Evolutionary conservation across 2,888 invertebrate species (phyloP).

Genomic region (Serripes groenlandicus): DNA sequence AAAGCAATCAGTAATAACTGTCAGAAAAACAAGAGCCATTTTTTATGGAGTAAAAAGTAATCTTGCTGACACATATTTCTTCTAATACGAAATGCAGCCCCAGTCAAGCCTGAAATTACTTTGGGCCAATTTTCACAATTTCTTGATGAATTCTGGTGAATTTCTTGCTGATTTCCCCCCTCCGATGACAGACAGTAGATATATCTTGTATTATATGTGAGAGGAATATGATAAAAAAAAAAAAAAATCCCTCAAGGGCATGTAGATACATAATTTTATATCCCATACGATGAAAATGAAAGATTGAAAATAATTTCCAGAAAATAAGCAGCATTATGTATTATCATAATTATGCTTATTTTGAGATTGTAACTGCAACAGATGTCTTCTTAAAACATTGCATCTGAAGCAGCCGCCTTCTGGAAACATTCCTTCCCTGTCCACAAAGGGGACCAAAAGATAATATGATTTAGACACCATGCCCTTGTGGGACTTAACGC

Average conservation of each 20-base stretch:
- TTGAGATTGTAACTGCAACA: too few species aligned
- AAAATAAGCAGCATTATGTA: too few species aligned
- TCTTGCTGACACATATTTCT: constrained; percentile 2
- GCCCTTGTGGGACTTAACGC: neutral
- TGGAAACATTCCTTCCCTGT: too few species aligned
- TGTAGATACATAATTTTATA: neutral
- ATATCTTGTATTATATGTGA: constrained; percentile 42
- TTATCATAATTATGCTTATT: too few species aligned
- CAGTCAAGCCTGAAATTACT: constrained; percentile 70
- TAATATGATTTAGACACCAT: too few species aligned
- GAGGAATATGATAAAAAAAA: constrained; percentile 5
- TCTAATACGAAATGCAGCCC: constrained; percentile 49
- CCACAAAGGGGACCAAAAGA: too few species aligned
- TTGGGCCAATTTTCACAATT: constrained; percentile 62
- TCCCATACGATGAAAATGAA: too few species aligned
- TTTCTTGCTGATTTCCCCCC: constrained; percentile 45
- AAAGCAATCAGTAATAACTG: too few species aligned
- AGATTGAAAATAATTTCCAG: too few species aligned
- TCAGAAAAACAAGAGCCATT: constrained; percentile 6
- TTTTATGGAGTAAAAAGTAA: constrained; percentile 14
- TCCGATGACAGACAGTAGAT: constrained; percentile 55
- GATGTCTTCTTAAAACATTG: too few species aligned
- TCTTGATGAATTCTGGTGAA: constrained; percentile 64
- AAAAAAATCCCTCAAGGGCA: constrained; percentile 24
- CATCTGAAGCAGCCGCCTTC: too few species aligned